Evolutionary conservation across 2,888 invertebrate species (phyloP), one percentile per base, ranked within the genome.

Genomic region (Chouioia cunea): DNA sequence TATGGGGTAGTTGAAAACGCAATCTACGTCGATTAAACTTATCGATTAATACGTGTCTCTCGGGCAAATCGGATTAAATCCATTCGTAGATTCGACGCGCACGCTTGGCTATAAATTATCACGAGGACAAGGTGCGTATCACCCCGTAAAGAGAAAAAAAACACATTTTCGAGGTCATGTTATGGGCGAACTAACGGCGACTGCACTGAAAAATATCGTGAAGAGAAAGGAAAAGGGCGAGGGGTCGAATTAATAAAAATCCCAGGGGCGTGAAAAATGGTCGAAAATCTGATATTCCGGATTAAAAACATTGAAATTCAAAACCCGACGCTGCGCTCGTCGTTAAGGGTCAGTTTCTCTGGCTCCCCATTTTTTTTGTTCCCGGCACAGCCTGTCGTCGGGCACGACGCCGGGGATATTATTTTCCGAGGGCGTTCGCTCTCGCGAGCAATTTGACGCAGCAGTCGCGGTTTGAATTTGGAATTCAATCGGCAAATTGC

Each of bases 241-340:
- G 77, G 77, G 79, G 78, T 62, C 76, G 82, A 81, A 83, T 83
- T 81, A 81, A 81, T 80, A 82, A 83, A 78, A 82, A 80, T 80
- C 78, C 78, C 79, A 79, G 79, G 78, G 79, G 81, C 82, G 83
- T 85, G 85, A 85, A 85, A 85, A 85, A 85, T 85, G 81, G 82
- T 77, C 77, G 80, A 85, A 85, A 85, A 85, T 85, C 84, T 85
- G 85, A 85, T 85, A 85, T 85, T 83, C 82, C 80, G 78, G 85
- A 85, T 85, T 85, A 85, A 85, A 84, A 85, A 85, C 83, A 85
- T 85, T 85, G 85, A 85, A 85, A 85, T 85, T 85, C 85, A 85
- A 85, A 85, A 83, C 83, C 81, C 83, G 85, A 83, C 76, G 74
- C 74, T 75, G 73, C 76, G 76, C 63, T 78, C 36, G 85, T 85